Evolutionary conservation across 2,113 vertebrate genomes (phyloP), one percentile per base, ranked within the genome.

Genomic region (Chloroceryle aenea): DNA sequence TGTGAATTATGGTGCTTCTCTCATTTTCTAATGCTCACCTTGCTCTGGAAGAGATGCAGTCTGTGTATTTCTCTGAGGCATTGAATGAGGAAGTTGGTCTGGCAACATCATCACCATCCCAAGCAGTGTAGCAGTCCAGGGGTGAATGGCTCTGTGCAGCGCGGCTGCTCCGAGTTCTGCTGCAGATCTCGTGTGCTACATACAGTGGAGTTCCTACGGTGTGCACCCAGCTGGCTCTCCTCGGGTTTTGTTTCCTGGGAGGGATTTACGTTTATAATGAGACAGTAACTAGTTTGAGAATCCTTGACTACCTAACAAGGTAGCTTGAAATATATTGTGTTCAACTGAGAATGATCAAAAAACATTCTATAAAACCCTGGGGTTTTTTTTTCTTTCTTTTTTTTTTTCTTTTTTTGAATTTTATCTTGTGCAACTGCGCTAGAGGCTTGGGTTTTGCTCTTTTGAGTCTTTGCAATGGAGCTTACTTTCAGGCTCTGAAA

Each of bases 1-100:
- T 95, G 93, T 97, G 92, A 97, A 90, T 90, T 97, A 67, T 96
- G 98, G 97, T 98, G 97, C 98, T 98, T 98, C 97, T 98, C 96
- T 98, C 89, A 94, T 93, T 96, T 97, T 95, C 92, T 97, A 87
- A 93, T 97, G 82, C 91, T 95, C 95, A 17, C 45, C 84, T 84
- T 93, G 92, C 92, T 95, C 86, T 94, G 90, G 91, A 96, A 97
- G 94, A 97, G 95, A 94, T 5, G 58, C 95, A 92, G 91, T 90
- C 95, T 96, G 82, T 95, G 32, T 73, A 81, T 96, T 92, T 95
- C 96, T 97, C 89, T 96, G 95, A 94, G 95, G 94, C 93, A 93
- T 90, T 93, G 93, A 96, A 91, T 76, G 72, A 90, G 88, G 92
- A 93, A 81, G 83, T 83, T 91, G 69, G 74, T 76, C 86, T 96